A percentile compares a stretch with the other conserved stretches of the same genome.
Conservation (phyloP, 2,797 vertebrate genomes). For the Moxostoma hubbsi region DNA sequence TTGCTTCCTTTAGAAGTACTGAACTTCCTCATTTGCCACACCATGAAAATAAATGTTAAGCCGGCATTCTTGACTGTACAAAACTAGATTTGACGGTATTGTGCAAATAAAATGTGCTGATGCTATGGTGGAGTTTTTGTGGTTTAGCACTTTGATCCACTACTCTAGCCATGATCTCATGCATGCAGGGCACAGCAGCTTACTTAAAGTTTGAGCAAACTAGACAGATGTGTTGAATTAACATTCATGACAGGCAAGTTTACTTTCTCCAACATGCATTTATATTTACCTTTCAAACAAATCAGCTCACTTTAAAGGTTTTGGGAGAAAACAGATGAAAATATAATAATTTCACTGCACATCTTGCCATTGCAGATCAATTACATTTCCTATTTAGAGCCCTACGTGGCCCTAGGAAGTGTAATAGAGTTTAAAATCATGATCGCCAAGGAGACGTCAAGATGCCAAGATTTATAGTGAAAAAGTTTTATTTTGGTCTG, state of each 20-base stretch:
- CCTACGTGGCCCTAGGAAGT: too few species aligned
- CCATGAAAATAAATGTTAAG: constrained; percentile 4
- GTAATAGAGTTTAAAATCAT: too few species aligned
- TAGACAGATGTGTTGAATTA: constrained; percentile 19
- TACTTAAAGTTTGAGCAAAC: constrained; percentile 13
- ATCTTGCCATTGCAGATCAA: too few species aligned
- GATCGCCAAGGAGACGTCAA: too few species aligned
- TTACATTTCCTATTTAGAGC: too few species aligned
- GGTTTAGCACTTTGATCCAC: constrained; percentile 7
- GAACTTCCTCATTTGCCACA: constrained; percentile 25
- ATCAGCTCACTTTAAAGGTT: constrained; percentile 6
- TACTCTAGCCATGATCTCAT: neutral
- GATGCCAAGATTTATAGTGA: too few species aligned
- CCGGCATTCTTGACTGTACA: neutral
- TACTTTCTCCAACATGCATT: constrained; percentile 20
- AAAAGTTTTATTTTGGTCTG: too few species aligned
- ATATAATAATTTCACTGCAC: too few species aligned
- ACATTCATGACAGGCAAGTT: constrained; percentile 20
- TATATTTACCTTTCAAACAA: constrained; percentile 23
- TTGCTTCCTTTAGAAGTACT: constrained; percentile 10
- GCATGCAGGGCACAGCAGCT: neutral
- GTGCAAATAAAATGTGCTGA: neutral
- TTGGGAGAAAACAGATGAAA: neutral
- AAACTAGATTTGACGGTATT: neutral
- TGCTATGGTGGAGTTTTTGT: neutral